Conservation (phyloP, 1,140 invertebrate species). For the Mya arenaria region DNA sequence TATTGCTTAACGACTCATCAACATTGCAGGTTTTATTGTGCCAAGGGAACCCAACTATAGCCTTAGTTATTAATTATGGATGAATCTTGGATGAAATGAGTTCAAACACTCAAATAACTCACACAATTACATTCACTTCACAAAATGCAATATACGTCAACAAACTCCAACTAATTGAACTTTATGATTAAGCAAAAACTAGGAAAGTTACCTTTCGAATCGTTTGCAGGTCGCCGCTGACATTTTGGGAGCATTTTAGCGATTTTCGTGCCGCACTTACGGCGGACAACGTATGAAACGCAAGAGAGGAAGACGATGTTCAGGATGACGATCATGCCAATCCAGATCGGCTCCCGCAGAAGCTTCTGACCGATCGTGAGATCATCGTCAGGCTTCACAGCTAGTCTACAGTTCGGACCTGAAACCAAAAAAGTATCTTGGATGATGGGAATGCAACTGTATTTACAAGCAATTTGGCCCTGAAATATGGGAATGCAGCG, state of each 20-base stretch:
- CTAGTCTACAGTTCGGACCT: conserved; percentile 2
- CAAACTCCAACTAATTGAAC: no score
- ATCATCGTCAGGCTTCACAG: not conserved
- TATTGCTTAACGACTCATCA: no score
- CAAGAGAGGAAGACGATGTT: conserved; percentile 66
- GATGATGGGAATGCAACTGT: not conserved
- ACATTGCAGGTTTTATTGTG: no score
- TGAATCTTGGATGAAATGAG: no score
- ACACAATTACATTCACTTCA: no score
- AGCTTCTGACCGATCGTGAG: conserved; percentile 61
- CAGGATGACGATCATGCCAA: conserved; percentile 73
- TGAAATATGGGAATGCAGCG: not conserved
- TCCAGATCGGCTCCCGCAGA: conserved; percentile 74
- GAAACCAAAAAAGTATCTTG: not conserved
- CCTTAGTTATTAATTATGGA: no score
- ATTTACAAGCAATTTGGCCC: not conserved
- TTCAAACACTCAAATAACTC: no score
- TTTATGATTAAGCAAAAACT: no score
- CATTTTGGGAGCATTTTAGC: conserved; percentile 21
- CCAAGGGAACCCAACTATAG: no score
- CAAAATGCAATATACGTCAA: no score
- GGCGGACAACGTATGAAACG: conserved; percentile 60
- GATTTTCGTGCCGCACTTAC: conserved; percentile 63
- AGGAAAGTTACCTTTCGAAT: conserved; percentile 1
- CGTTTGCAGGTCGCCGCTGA: not conserved